These are phyloP conservation scores for Scaptomyza cyrtandrae DNA, from an alignment of 2,888 invertebrate species.

Conservation along the genomic window DNA sequence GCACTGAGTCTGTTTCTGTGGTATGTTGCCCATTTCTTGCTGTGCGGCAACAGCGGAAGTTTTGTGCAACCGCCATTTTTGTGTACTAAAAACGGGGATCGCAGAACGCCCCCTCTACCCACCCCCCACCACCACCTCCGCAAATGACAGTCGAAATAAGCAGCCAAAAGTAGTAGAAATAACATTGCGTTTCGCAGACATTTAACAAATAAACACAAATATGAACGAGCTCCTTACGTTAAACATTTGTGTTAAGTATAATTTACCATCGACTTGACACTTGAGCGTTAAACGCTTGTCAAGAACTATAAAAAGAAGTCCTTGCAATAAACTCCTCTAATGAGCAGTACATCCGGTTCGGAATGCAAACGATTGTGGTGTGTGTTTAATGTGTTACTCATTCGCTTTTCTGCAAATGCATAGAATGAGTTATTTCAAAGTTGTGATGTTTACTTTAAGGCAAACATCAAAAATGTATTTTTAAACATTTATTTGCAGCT, in stretches of 20 bases:
- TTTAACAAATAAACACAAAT: slow-evolving; percentile 55
- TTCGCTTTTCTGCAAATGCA: background rate
- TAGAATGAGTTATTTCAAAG: background rate
- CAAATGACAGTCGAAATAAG: background rate
- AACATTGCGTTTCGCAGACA: slow-evolving; percentile 34
- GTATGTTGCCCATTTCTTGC: slow-evolving; percentile 41
- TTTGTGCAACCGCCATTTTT: slow-evolving; percentile 67
- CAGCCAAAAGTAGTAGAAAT: slow-evolving; percentile 16
- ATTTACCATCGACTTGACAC: slow-evolving; percentile 37
- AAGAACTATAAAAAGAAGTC: background rate
- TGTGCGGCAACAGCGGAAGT: slow-evolving; percentile 64
- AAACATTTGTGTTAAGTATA: slow-evolving; percentile 36
- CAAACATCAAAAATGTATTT: no score
- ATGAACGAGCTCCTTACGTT: slow-evolving; percentile 29
- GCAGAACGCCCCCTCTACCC: background rate
- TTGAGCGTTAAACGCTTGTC: background rate
- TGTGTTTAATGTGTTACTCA: slow-evolving; percentile 4
- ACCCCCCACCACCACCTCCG: background rate
- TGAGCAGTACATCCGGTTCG: slow-evolving; percentile 25
- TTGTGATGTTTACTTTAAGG: no score
- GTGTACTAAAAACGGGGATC: slow-evolving; percentile 29
- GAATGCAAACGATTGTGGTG: background rate
- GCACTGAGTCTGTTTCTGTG: slow-evolving; percentile 25
- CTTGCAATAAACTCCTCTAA: slow-evolving; percentile 39
- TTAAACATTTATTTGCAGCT: background rate